A percentile compares a stretch with the other conserved stretches of the same genome.
Conservation (phyloP, 1,140 invertebrate species). For the Alviniconcha marisindica region DNA sequence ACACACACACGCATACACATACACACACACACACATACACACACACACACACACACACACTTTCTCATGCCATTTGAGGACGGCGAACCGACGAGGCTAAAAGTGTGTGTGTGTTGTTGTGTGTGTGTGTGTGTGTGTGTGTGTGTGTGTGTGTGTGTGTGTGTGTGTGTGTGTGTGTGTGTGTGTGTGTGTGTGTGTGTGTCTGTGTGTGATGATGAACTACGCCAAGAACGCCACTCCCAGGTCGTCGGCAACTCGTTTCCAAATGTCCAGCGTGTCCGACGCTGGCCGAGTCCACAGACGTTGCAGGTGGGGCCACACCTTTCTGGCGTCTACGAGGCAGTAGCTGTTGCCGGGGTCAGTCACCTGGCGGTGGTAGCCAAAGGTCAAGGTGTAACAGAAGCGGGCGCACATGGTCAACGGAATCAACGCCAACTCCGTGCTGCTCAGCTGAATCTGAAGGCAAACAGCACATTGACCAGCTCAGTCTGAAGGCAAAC, state of each 20-base stretch:
- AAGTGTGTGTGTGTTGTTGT: too few species aligned
- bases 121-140: neutral
- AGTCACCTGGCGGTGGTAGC: neutral
- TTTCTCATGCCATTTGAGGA: too few species aligned
- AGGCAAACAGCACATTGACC: too few species aligned
- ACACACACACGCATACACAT: neutral
- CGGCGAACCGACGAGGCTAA: too few species aligned
- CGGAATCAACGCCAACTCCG: neutral
- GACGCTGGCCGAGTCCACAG: neutral
- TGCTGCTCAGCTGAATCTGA: neutral
- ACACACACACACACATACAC: slow-evolving; percentile 1
- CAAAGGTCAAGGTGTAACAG: slow-evolving; percentile 11
- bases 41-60: slow-evolving; percentile 18
- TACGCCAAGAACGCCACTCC: neutral
- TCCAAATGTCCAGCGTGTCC: slow-evolving; percentile 5
- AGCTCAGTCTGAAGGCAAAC: too few species aligned
- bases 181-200: slow-evolving; percentile 1
- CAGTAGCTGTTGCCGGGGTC: slow-evolving; percentile 25
- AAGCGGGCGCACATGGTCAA: slow-evolving; percentile 25
- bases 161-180: slow-evolving; percentile 10
- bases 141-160: neutral
- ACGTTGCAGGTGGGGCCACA: slow-evolving; percentile 18
- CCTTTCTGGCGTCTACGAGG: slow-evolving; percentile 23
- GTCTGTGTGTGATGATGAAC: neutral
- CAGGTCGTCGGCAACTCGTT: neutral